Percentiles rank a stretch among this genome's conserved stretches.
These are phyloP conservation scores for Murina feae DNA, from an alignment of 2,113 vertebrate genomes.

Conservation along the genomic window DNA sequence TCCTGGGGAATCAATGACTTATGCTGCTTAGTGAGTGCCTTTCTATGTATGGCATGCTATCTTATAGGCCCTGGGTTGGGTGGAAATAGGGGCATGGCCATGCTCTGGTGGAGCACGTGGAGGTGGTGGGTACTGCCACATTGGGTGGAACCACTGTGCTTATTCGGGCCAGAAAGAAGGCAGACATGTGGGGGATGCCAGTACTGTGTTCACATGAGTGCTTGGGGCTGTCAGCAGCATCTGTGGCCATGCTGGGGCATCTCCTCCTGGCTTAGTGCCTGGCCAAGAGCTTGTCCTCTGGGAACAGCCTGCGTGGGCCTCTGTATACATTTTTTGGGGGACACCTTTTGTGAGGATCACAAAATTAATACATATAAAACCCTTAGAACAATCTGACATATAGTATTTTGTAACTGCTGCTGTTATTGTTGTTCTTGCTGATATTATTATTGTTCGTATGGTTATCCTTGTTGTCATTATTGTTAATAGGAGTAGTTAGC, in stretches of 20 bases:
- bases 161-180: background rate
- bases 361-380: rapidly evolving
- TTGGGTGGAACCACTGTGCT: background rate
- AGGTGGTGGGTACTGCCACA: rapidly evolving
- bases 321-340: too few species aligned
- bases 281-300: background rate
- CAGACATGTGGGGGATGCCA: rapidly evolving
- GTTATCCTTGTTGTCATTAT: background rate
- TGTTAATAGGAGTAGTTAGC: background rate
- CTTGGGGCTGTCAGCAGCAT: rapidly evolving
- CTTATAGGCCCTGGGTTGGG: too few species aligned
- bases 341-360: background rate
- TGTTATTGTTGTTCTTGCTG: rapidly evolving
- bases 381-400: background rate
- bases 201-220: rapidly evolving
- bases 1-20: background rate
- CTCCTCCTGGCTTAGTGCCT: rapidly evolving
- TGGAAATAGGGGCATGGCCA: background rate
- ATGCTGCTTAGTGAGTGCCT: background rate
- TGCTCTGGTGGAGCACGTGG: rapidly evolving
- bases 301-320: too few species aligned
- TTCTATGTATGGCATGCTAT: background rate
- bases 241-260: rapidly evolving
- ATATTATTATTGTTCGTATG: rapidly evolving
- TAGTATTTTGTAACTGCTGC: rapidly evolving